Base-by-base conservation (phyloP, 2,113 vertebrate genomes). In the Plecturocebus donacophilus region DNA sequence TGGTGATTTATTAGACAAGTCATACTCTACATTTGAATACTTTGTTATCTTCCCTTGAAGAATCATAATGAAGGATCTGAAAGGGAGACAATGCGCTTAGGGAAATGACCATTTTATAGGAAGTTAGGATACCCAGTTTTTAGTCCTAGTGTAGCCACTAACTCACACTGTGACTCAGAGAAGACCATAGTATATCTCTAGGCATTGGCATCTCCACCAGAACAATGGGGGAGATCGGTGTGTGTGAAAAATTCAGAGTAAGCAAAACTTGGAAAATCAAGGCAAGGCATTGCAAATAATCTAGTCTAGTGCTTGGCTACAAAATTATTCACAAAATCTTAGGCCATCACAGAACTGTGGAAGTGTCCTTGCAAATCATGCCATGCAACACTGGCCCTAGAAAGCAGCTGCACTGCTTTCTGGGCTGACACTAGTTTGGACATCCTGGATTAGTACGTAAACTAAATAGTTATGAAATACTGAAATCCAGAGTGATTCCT, bases 401-500 rank as follows among this genome's bases (percentile, higher is more conserved):
- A 89, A 81, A 90, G 68, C 32, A 49, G 45, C 52, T 61, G 47
- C 40, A 32, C 5, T 58, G 1, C 32, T 91, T 84, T 49, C 45
- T 52, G 66, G 83, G 20, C 23, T 25, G 38, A 56, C 13, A 12
- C 30, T 47, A 77, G 47, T 58, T 52, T 79, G 70, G 10, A 49
- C 38, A 76, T 54, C 25, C 47, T 77, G 49, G 68, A 47, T 23
- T 80, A 92, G n/a, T 52, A 66, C 11, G 84, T 8, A 45, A 79
- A 71, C 7, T 9, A 54, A 83, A 42, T 45, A 86, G 42, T 90
- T 96, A 32, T 84, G 30, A 77, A 87, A 80, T 73, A 45, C 27
- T 58, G 40, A 91, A 94, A 90, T 49, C 54, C 27, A 73, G 92
- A 91, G 52, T 90, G 80, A 61, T 79, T 87, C 76, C 75, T 35